A percentile compares a stretch with the other conserved stretches of the same genome.
Evolutionary conservation across 2,797 vertebrate species (phyloP).

Genomic region (Netta rufina): DNA sequence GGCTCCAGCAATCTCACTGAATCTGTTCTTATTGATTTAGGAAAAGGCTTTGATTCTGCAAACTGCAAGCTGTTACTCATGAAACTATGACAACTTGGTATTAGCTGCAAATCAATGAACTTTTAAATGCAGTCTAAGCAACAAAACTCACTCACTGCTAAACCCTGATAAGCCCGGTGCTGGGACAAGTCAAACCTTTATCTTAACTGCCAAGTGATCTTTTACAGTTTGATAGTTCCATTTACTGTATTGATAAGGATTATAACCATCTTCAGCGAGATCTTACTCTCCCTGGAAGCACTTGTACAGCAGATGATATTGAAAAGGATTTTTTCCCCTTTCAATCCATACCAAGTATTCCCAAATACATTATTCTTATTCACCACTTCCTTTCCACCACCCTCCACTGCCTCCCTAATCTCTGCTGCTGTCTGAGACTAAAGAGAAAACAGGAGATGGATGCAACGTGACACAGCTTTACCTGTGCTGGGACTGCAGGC

Average conservation of each 20-base stretch:
- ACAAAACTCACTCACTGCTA: conserved; percentile 74
- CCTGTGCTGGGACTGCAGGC: neutral
- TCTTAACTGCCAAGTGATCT: conserved; percentile 80
- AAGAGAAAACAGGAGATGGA: conserved; percentile 2
- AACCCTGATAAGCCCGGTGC: conserved; percentile 76
- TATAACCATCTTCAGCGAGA: conserved; percentile 55
- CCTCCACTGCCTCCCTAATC: neutral
- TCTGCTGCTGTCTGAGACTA: conserved; percentile 3
- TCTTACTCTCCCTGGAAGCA: conserved; percentile 45
- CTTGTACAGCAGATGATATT: conserved; percentile 12
- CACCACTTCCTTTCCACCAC: neutral
- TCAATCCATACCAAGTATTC: neutral
- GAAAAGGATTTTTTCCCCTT: conserved; percentile 25
- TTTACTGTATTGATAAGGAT: conserved; percentile 74
- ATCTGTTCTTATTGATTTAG: conserved; percentile 78
- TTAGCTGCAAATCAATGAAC: conserved; percentile 84
- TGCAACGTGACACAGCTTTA: neutral
- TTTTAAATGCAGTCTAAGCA: conserved; percentile 77
- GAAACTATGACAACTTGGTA: conserved; percentile 83
- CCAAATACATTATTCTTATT: conserved; percentile 3
- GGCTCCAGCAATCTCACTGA: conserved; percentile 59
- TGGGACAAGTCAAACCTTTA: conserved; percentile 76
- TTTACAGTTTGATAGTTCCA: conserved; percentile 73
- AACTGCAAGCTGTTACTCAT: conserved; percentile 76
- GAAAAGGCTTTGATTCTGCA: conserved; percentile 81